Evolutionary conservation across 2,888 invertebrate genomes (phyloP), one percentile per base, ranked within the genome.

Genomic region (Cloeon dipterum): DNA sequence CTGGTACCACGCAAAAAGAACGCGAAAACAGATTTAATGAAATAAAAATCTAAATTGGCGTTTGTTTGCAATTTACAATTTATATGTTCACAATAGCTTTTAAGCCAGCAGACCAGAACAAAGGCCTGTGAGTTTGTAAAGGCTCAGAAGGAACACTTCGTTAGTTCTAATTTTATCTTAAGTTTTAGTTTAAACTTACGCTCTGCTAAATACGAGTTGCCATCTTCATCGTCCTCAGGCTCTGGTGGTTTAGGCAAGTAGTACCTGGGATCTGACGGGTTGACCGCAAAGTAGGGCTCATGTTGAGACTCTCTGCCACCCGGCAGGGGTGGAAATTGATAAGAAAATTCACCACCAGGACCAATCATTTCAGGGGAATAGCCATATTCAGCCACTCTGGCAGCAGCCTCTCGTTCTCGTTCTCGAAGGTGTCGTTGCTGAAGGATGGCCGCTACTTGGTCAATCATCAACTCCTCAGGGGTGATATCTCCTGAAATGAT

Each of bases 261-360:
- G 44, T 52, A 59, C 34, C 55, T 51, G 1, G 54, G 55, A 45
- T 59, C 56, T 25, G 57, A 52, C 3, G 59, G 59, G 14, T 48
- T 50, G 2, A 57, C 47, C 2, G 57, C 58, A 36, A 59, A 58
- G 13, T 4, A 14, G 5, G 49, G 48, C 17, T 41, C 32, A 17
- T 44, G 41, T 10, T 42, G 42, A 8, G 50, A 45, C 13, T 43
- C 39, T n/a, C 33, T 11, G 13, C 26, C 26, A 14, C 32, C 32
- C n/a, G 20, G 32, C 20, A 20, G 21, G 5, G 40, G 38, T 10
- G 38, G 35, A 20, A 36, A 35, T n/a, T 34, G 32, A 36, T 26
- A 40, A 20, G 38, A 33, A 29, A 40, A 40, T 19, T 23, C 38
- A 8, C 33, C 17, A 17, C 16, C 36, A n/a, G n/a, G 14, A 17